Evolutionary conservation across 1,140 invertebrate genomes (phyloP).

Genomic region (Macrocentrus cingulum): DNA sequence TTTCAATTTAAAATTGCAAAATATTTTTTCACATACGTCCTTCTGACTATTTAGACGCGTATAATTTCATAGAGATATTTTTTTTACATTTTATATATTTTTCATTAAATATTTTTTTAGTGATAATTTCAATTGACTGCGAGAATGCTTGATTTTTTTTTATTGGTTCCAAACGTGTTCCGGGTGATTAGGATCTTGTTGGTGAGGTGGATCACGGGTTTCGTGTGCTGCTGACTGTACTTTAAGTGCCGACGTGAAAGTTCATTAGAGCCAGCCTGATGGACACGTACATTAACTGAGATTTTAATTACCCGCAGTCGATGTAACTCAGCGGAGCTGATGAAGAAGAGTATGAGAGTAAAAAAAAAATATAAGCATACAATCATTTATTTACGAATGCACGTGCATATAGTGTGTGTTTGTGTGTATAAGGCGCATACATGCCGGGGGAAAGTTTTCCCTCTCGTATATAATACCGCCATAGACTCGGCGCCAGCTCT

Average conservation of each 20-base stretch:
- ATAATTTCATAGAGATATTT: too few relatives aligned
- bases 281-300: constrained; percentile 58
- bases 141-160: not conserved
- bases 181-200: constrained; percentile 21
- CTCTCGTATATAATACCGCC: constrained; percentile 4
- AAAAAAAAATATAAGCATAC: constrained; percentile 8
- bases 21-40: too few relatives aligned
- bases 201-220: constrained; percentile 17
- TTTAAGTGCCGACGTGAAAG: constrained; percentile 29
- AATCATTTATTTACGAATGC: constrained; percentile 14
- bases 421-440: not conserved
- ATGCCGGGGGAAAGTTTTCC: constrained; percentile 6
- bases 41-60: too few relatives aligned
- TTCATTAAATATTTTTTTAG: too few relatives aligned
- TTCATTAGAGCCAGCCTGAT: constrained; percentile 42
- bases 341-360: not conserved
- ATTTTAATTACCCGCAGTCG: constrained; percentile 52
- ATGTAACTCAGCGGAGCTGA: constrained; percentile 6
- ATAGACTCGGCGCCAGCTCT: constrained; percentile 37
- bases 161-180: not conserved
- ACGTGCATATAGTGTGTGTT: not conserved
- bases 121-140: too few relatives aligned
- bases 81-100: too few relatives aligned
- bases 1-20: too few relatives aligned
- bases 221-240: constrained; percentile 16